Conservation (phyloP, 2,113 vertebrate species). For the Hydrochoerus hydrochaeris region DNA sequence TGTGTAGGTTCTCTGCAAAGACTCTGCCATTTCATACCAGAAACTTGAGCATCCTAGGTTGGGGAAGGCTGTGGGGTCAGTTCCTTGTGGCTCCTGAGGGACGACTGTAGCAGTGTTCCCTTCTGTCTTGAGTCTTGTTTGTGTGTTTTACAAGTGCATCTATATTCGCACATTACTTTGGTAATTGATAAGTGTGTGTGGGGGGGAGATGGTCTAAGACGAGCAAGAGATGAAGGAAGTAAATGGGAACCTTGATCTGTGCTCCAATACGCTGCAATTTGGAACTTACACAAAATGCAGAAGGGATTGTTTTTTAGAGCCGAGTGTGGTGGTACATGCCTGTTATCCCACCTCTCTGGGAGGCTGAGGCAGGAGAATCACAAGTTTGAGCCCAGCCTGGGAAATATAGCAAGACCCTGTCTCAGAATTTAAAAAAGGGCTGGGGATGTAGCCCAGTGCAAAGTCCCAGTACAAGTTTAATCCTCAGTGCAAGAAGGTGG, state of each 20-base stretch:
- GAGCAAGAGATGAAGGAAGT: neutral
- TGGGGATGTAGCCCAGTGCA: neutral
- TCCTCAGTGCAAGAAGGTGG: neutral
- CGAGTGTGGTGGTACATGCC: neutral
- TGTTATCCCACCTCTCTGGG: neutral
- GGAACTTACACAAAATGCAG: neutral
- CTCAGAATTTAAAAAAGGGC: neutral
- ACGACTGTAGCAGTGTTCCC: neutral
- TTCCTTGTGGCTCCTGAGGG: neutral
- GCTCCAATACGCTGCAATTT: neutral
- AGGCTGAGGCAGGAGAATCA: neutral
- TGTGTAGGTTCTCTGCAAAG: neutral
- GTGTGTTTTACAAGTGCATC: neutral
- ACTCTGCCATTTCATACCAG: neutral
- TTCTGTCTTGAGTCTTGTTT: neutral
- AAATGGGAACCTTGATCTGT: accelerated
- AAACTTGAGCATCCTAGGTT: neutral
- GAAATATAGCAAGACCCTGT: neutral
- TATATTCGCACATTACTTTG: neutral
- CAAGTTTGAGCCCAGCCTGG: neutral
- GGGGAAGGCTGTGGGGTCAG: neutral
- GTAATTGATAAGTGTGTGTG: neutral
- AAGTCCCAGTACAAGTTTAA: neutral
- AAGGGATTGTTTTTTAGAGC: neutral
- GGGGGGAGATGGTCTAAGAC: neutral